Evolutionary conservation across 2,888 invertebrate species (phyloP).

Genomic region (Lottia scabra): DNA sequence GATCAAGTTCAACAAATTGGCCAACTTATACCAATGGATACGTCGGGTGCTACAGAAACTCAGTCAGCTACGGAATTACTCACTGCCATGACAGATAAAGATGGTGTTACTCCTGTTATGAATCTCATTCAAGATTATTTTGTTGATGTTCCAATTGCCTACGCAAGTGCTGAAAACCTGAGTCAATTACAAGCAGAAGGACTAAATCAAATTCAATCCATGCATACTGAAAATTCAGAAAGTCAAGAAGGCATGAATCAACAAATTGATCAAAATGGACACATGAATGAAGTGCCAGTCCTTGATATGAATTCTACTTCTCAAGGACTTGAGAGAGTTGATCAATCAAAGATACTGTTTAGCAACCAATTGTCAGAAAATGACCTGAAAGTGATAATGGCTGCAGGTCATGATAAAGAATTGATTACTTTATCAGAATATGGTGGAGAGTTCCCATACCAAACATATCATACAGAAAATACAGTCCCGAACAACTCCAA

Average conservation of each 20-base stretch:
- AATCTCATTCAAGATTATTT: slow-evolving; percentile 4
- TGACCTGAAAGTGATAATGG: neutral
- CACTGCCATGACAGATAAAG: neutral
- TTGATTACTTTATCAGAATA: neutral
- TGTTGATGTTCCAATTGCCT: neutral
- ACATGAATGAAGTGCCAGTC: neutral
- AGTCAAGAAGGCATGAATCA: neutral
- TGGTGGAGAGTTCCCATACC: neutral
- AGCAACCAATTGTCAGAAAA: slow-evolving; percentile 3
- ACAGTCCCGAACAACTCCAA: neutral
- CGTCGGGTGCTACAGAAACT: neutral
- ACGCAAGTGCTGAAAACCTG: too few species aligned
- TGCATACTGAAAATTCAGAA: neutral
- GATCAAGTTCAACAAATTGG: neutral
- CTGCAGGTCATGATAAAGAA: neutral
- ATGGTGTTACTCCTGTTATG: slow-evolving; percentile 1
- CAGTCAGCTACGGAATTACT: slow-evolving; percentile 1
- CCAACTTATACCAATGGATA: neutral
- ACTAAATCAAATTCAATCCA: neutral
- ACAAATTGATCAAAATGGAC: neutral
- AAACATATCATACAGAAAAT: neutral
- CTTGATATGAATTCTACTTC: neutral
- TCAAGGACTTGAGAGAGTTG: neutral
- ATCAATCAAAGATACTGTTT: neutral
- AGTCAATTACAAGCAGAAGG: neutral